Evolutionary conservation across 2,888 invertebrate genomes (phyloP), one percentile per base, ranked within the genome.

Genomic region (Melieria omissa): DNA sequence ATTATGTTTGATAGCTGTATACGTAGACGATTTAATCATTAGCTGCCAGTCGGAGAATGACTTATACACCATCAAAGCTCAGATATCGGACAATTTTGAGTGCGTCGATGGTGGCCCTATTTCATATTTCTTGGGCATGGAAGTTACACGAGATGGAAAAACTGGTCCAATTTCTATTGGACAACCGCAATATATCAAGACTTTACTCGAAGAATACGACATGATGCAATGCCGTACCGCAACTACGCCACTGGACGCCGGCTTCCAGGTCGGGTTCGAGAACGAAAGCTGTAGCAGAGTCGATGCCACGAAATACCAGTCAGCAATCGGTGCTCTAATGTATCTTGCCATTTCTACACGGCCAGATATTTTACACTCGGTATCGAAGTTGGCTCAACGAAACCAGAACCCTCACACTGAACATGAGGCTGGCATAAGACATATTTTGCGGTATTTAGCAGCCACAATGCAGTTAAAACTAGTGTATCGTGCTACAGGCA

Each of bases 121-220:
- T 1, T 60, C 57, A 29, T 63, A 70, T 64, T 74, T 77, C 45
- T 54, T 77, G 10, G 74, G 75, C 2, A 71, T 75, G 52, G 66
- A 75, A 52, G 69, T 74, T 29, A 63, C 65, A 44, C 55, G 68
- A 14, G 62, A 70, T 12, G 72, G 68, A 9, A 68, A 74, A 6
- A 14, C 63, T 9, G 74, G 72, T 4, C 57, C 49, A 44, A 72
- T 74, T 47, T 16, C 67, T 14, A 29, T 68, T 0, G 54, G 62
- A n/a, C 71, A 73, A 67, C n/a, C 10, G 16, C 57, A 62, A 44
- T 73, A 68, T 57, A 71, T 71, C n/a, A 49, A 60, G n/a, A 46
- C 71, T 14, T 16, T 72, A 41, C 64, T 73, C 10, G 16, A 60
- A 9, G 45, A 65, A 12, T 61, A 67, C 49, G 46, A 70, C 3